phyloP scores from a whole-genome alignment of 2,888 invertebrate genomes.

The Melinaea marsaeus region DNA sequence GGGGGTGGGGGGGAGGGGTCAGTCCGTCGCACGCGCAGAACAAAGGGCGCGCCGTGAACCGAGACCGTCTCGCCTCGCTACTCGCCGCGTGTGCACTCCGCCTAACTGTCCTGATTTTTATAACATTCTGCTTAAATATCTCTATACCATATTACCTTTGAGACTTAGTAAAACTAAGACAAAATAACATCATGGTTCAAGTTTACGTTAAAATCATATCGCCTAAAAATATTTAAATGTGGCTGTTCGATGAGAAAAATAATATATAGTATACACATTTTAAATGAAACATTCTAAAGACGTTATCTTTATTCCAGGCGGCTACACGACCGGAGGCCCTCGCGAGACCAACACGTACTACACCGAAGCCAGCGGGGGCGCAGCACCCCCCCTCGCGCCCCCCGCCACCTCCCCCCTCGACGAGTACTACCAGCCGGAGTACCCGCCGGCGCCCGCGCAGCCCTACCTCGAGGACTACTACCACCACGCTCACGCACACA shows the following conservation, averaged over 20 bases:
- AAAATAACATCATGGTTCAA: no score
- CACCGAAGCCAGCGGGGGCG: slow-evolving; percentile 60
- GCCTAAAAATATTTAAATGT: no score
- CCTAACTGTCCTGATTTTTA: slow-evolving; percentile 34
- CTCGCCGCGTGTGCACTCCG: slow-evolving; percentile 42
- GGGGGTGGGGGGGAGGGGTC: slow-evolving; percentile 15
- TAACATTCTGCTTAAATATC: background rate
- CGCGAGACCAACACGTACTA: slow-evolving; percentile 74
- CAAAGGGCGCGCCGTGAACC: slow-evolving; percentile 78
- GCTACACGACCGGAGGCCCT: slow-evolving; percentile 76
- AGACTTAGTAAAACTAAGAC: no score
- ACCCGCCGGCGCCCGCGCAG: slow-evolving; percentile 69
- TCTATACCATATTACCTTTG: no score
- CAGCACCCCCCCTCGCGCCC: slow-evolving; percentile 52
- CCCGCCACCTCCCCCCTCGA: slow-evolving; percentile 74
- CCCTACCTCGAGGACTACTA: slow-evolving; percentile 85
- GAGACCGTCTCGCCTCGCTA: slow-evolving; percentile 69
- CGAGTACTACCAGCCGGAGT: slow-evolving; percentile 72
- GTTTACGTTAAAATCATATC: no score
- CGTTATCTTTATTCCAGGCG: slow-evolving; percentile 55
- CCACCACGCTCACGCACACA: slow-evolving; percentile 85
- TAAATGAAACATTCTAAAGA: no score
- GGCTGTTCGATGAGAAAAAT: no score
- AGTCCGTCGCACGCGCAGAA: slow-evolving; percentile 60
- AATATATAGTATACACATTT: no score